Evolutionary conservation across 37 sponge, comb jelly and placozoan species (phyloP).

Genomic region (Theonella swinhoei): DNA sequence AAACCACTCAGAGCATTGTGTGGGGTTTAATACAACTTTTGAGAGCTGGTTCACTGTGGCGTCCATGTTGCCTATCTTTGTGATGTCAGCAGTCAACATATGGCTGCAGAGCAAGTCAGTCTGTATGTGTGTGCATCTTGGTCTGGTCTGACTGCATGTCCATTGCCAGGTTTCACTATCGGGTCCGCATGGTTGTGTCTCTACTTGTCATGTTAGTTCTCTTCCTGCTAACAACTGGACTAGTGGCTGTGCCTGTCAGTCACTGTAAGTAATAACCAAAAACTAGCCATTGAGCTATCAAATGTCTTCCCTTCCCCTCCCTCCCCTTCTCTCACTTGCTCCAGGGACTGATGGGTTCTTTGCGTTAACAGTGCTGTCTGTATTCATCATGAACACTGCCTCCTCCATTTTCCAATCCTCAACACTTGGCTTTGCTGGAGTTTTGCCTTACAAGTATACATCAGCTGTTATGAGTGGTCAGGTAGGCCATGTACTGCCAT

Average conservation of each 20-base stretch:
- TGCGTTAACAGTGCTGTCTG: slow-evolving; percentile 64
- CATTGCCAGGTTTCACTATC: slow-evolving; percentile 68
- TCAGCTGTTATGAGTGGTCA: slow-evolving; percentile 69
- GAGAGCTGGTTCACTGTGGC: slow-evolving; percentile 75
- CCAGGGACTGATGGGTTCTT: slow-evolving; percentile 78
- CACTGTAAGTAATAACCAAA: slow-evolving; percentile 58
- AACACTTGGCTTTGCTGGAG: slow-evolving; percentile 82
- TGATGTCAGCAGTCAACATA: slow-evolving; percentile 45
- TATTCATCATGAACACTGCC: slow-evolving; percentile 68
- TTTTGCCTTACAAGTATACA: slow-evolving; percentile 64
- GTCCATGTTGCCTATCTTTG: slow-evolving; percentile 58
- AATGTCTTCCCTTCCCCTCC: not conserved
- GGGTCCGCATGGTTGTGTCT: slow-evolving; percentile 55
- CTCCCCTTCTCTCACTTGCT: not conserved
- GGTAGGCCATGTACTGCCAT: too few species aligned
- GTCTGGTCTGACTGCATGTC: slow-evolving; percentile 27
- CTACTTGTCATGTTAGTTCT: slow-evolving; percentile 52
- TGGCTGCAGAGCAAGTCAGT: slow-evolving; percentile 67
- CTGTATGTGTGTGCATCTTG: too few species aligned
- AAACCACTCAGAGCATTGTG: not conserved
- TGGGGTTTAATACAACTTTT: slow-evolving; percentile 24
- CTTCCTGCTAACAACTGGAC: slow-evolving; percentile 61
- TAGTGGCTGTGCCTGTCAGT: slow-evolving; percentile 46
- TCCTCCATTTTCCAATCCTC: slow-evolving; percentile 71
- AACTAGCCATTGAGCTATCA: too few species aligned